phyloP scores from a whole-genome alignment of 2,113 vertebrate genomes.

The Megaceryle maxima region DNA sequence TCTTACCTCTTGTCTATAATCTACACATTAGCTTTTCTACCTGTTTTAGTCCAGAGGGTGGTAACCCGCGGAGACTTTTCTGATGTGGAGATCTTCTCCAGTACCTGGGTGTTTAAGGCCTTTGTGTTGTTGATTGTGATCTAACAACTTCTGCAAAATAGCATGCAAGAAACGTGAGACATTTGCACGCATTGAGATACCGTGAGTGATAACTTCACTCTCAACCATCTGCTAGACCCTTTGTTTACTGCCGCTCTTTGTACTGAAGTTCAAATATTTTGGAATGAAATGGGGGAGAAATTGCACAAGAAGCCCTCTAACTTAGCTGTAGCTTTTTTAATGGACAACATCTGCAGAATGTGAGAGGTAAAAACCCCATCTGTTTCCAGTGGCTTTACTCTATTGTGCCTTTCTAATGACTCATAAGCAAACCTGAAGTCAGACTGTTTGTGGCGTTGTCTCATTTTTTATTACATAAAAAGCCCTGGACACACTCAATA shows the following conservation, averaged over 20 bases:
- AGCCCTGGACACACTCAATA: neutral
- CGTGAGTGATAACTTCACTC: neutral
- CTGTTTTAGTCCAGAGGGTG: neutral
- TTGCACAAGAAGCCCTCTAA: neutral
- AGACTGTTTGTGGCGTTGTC: neutral
- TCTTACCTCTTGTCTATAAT: neutral
- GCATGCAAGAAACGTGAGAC: neutral
- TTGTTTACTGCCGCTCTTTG: conserved; percentile 24
- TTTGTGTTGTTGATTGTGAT: conserved; percentile 44
- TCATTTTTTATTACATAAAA: neutral
- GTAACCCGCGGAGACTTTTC: neutral
- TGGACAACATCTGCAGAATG: conserved; percentile 9
- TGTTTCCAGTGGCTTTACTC: neutral
- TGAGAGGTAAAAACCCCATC: conserved; percentile 16
- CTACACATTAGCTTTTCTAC: neutral
- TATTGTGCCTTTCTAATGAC: conserved; percentile 1
- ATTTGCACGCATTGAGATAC: conserved; percentile 35
- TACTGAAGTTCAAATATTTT: conserved; percentile 32
- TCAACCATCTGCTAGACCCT: conserved; percentile 11
- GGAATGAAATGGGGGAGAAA: neutral
- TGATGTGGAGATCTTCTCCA: conserved; percentile 33
- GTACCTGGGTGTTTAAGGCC: neutral
- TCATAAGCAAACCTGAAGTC: neutral
- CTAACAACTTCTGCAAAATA: conserved; percentile 42
- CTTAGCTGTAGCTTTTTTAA: neutral